Conservation (phyloP, 2,888 invertebrate genomes). For the Pogonocherus hispidulus region DNA sequence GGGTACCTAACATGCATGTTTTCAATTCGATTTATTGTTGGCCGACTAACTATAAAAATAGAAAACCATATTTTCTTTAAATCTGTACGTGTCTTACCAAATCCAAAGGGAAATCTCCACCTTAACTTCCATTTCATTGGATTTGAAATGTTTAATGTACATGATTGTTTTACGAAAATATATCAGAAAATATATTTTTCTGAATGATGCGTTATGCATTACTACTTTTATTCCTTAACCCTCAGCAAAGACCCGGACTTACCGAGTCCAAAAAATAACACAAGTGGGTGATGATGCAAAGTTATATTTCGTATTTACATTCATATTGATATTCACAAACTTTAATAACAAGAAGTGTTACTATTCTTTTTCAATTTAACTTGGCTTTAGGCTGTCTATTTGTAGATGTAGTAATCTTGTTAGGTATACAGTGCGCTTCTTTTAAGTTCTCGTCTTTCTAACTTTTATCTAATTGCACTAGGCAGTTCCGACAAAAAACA, state of each 20-base stretch:
- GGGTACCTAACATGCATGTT: background rate
- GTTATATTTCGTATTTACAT: constrained; percentile 25
- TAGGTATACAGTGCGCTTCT: no score
- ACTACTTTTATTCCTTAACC: no score
- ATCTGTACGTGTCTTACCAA: constrained; percentile 26
- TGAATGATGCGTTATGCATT: background rate
- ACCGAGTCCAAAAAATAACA: no score
- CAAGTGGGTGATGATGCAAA: background rate
- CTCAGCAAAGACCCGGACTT: no score
- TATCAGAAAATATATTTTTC: background rate
- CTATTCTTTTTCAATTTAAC: constrained; percentile 16
- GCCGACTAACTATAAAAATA: constrained; percentile 16
- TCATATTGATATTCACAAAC: constrained; percentile 21
- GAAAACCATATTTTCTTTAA: constrained; percentile 19
- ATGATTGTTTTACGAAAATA: constrained; percentile 27
- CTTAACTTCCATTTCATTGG: constrained; percentile 32
- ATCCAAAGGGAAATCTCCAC: constrained; percentile 28
- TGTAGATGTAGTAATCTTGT: no score
- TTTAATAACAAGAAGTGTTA: constrained; percentile 11
- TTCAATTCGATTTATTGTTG: constrained; percentile 20
- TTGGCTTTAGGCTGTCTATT: constrained; percentile 7
- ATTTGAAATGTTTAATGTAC: constrained; percentile 32
- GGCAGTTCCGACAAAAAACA: no score
- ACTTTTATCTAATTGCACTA: no score
- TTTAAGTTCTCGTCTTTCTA: no score